A percentile compares a stretch with the other conserved stretches of the same genome.
Evolutionary conservation across 2,113 vertebrate genomes (phyloP).

Genomic region (Lasiurus cinereus): DNA sequence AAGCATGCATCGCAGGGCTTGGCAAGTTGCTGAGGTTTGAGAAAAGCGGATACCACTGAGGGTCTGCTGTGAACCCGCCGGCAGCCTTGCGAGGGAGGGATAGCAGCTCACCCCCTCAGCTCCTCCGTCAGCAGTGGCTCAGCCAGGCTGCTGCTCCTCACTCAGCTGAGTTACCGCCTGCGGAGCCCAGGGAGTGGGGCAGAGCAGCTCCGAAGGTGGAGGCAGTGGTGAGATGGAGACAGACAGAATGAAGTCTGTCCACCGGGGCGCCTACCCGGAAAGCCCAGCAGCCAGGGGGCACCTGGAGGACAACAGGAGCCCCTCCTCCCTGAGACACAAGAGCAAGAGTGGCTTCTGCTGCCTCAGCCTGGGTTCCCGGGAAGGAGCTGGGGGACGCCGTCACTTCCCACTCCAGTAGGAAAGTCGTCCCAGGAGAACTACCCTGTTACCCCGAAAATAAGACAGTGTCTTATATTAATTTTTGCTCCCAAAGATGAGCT

Average conservation of each 20-base stretch:
- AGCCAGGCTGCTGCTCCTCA: neutral
- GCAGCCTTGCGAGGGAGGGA: too few relatives aligned
- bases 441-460: too few relatives aligned
- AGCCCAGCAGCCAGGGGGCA: neutral
- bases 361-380: neutral
- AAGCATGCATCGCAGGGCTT: neutral
- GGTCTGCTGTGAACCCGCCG: too few relatives aligned
- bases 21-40: neutral
- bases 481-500: too few relatives aligned
- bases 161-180: neutral
- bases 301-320: neutral
- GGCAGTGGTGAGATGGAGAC: too few relatives aligned
- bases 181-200: fast-evolving
- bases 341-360: neutral
- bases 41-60: neutral
- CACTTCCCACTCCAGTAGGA: neutral
- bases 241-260: neutral
- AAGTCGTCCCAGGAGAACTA: neutral
- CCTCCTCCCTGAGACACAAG: neutral
- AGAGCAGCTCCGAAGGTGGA: neutral
- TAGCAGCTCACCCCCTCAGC: too few relatives aligned
- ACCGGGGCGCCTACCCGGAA: neutral
- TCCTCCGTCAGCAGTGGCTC: neutral
- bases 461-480: too few relatives aligned
- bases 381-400: neutral